Percentiles rank a stretch among this genome's conserved stretches.
These are phyloP conservation scores for Portunus trituberculatus DNA, from an alignment of 1,140 invertebrate species.

Conservation along the genomic window DNA sequence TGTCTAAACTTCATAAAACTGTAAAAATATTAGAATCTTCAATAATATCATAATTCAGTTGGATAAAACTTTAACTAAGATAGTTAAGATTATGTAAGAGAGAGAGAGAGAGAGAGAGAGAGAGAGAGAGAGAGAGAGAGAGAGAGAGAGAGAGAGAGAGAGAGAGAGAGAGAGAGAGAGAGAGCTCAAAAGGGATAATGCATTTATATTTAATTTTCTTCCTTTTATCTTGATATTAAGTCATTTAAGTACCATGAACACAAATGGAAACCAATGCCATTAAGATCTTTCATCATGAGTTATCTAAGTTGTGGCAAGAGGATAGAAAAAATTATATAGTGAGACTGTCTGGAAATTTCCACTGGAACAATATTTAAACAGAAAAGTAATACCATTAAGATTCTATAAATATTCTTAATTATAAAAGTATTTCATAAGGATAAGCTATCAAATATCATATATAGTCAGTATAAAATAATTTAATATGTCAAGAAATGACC, in stretches of 20 bases:
- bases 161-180: conserved; percentile 20
- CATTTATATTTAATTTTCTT: background rate
- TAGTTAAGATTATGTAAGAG: too few relatives aligned
- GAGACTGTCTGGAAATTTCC: background rate
- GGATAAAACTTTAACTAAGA: too few relatives aligned
- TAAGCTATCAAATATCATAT: background rate
- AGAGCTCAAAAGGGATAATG: background rate
- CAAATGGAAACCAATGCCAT: background rate
- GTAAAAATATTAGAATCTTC: too few relatives aligned
- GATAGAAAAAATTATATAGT: background rate
- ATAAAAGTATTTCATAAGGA: background rate
- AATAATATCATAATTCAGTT: too few relatives aligned
- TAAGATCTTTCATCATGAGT: background rate
- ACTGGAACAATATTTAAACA: background rate
- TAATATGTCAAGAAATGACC: background rate
- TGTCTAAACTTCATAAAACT: too few relatives aligned
- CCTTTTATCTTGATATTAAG: background rate
- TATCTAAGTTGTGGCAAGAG: background rate
- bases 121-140: too few relatives aligned
- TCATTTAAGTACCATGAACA: background rate
- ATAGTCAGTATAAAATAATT: background rate
- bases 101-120: too few relatives aligned
- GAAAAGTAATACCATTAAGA: background rate
- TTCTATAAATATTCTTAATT: conserved; percentile 4
- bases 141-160: background rate